A percentile compares a stretch with the other conserved stretches of the same genome.
Evolutionary conservation across 2,797 vertebrate genomes (phyloP).

Genomic region (Ptychadena robeensis): DNA sequence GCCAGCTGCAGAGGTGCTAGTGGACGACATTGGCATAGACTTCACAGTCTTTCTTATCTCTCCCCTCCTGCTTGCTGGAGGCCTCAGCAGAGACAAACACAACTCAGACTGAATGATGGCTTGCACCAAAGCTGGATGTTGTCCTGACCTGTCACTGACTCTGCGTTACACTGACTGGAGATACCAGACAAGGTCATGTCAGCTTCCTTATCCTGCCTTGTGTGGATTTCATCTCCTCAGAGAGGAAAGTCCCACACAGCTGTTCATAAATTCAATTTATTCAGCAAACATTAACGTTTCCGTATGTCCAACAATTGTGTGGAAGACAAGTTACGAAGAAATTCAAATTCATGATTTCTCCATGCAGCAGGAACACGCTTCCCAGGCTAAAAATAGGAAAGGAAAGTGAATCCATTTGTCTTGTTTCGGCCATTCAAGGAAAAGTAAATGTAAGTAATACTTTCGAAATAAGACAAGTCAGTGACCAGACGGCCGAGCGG

Average conservation of each 20-base stretch:
- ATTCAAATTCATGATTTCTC: not conserved
- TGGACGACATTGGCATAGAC: too few species aligned
- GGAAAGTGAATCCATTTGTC: not conserved
- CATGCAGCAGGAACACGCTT: not conserved
- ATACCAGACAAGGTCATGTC: not conserved
- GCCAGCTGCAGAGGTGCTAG: too few species aligned
- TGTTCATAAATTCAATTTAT: constrained; percentile 8
- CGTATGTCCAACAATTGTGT: not conserved
- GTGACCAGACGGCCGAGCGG: not conserved
- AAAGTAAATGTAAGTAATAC: not conserved
- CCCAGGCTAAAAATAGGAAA: not conserved
- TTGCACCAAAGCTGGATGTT: not conserved
- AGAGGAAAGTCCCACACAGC: constrained; percentile 4
- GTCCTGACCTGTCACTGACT: constrained; percentile 40
- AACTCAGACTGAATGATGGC: not conserved
- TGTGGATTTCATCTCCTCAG: not conserved
- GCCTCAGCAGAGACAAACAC: not conserved
- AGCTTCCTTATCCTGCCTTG: not conserved
- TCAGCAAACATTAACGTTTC: not conserved
- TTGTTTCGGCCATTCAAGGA: not conserved
- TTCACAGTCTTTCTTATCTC: not conserved
- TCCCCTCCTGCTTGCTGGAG: not conserved
- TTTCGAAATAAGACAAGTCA: not conserved
- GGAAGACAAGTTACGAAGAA: not conserved
- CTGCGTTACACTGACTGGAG: constrained; percentile 2